Conservation (phyloP, 1,140 invertebrate genomes). For the Drosophila nigrodunni region DNA sequence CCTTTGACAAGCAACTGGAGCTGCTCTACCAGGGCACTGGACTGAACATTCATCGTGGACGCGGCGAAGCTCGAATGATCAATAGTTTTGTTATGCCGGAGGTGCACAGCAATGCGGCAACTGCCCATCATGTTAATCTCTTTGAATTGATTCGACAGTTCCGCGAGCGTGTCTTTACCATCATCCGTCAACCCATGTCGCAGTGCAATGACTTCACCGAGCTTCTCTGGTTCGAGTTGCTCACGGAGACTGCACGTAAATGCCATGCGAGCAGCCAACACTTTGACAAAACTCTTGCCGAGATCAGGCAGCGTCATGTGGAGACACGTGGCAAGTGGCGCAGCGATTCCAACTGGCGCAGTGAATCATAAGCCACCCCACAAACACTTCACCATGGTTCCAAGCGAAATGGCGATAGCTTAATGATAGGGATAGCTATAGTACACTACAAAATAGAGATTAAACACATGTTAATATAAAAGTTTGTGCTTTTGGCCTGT, state of each 20-base stretch:
- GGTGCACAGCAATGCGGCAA: slow-evolving; percentile 48
- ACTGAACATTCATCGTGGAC: slow-evolving; percentile 65
- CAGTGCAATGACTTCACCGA: slow-evolving; percentile 59
- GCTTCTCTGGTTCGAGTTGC: slow-evolving; percentile 62
- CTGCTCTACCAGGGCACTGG: slow-evolving; percentile 57
- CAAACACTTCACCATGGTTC: neutral
- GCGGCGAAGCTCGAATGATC: slow-evolving; percentile 43
- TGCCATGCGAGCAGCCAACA: slow-evolving; percentile 28
- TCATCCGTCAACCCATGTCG: slow-evolving; percentile 46
- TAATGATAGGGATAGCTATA: neutral
- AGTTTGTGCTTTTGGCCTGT: too few species aligned
- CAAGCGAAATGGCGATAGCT: slow-evolving; percentile 1
- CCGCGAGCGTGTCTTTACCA: slow-evolving; percentile 56
- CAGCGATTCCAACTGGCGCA: slow-evolving; percentile 49
- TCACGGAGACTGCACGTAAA: slow-evolving; percentile 43
- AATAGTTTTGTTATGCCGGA: slow-evolving; percentile 70
- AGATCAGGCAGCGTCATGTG: slow-evolving; percentile 60
- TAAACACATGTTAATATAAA: neutral
- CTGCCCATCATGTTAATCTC: slow-evolving; percentile 39
- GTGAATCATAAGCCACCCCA: slow-evolving; percentile 24
- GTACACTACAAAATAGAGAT: neutral
- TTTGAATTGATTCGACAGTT: slow-evolving; percentile 60
- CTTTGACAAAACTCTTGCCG: slow-evolving; percentile 64
- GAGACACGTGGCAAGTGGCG: slow-evolving; percentile 53
- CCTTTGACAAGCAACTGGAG: slow-evolving; percentile 52